Base-by-base conservation (phyloP, 2,797 vertebrate genomes). In the Valencia hispanica region DNA sequence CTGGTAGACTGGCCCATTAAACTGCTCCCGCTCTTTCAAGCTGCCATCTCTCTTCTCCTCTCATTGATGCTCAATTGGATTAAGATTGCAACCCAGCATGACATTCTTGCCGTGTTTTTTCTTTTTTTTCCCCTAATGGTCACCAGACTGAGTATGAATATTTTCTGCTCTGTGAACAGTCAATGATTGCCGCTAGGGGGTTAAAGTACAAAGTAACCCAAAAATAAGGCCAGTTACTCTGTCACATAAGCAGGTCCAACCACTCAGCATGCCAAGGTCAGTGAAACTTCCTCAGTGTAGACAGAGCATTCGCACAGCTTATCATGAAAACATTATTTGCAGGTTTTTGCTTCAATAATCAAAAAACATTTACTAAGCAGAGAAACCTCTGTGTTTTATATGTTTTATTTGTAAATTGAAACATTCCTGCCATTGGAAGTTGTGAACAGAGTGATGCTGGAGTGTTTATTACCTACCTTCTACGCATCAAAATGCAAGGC, bases 31-130 rank as follows among this genome's bases (percentile, higher is more conserved):
- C 72, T 43, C 51, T 72, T 73, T 71, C 57, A 65, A 45, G 48
- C 53, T 45, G 22, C 41, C 57, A 30, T 39, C 30, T 53, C 45
- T 61, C 22, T 61, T 17, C 43, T 74, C 27, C 25, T 70, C 55
- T 48, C 12, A 48, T 47, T 63, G 55, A 74, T 74, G 59, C 53
- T 48, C 51, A 70, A 47, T 75, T 75, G 18, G 47, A 51, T 78
- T 61, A 39, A 78, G 39, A 68, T 34, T 39, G 7, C 47, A 8
- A 63, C 63, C 34, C 59, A 25, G 5, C 34, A 61, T 43, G 43
- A 34, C 48, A 72, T 70, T 48, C 61, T 57, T 39, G 66, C 45
- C 20, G 68, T 7, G 3, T n/a, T 18, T 48, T 71, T 70, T 72
- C 51, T 47, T 75, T 66, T 65, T 66, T 41, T 2, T 39, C 7